Evolutionary conservation across 1,140 invertebrate genomes (phyloP), one percentile per base, ranked within the genome.

Genomic region (Lordiphosa clarofinis): DNA sequence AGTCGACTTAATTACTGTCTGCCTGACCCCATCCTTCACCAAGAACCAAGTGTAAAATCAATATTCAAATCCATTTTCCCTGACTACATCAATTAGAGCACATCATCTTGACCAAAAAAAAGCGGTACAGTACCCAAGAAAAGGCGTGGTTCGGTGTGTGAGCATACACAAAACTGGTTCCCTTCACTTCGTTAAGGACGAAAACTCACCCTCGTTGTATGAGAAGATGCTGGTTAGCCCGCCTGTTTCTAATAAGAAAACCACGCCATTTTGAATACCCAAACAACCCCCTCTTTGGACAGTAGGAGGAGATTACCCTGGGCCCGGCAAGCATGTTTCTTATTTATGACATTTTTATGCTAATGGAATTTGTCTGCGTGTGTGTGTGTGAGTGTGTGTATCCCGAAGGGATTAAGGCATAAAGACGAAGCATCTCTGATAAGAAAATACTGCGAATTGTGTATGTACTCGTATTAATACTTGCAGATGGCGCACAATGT

Each of bases 311-410:
- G 52, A 54, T 33, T 56, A 44, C 15, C n/a, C 61, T 31, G 47
- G 38, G 38, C 48, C 53, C 65, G 57, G 52, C 56, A 65, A 62
- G 73, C 59, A 71, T 73, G 71, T 65, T 86, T 67, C 81, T 82
- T 87, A 86, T 86, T 86, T 82, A 86, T 82, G 75, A 71, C 78
- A 73, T 87, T 87, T 86, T 86, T 86, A 86, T 86, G 81, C 73
- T 86, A 86, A 87, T 86, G 82, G 72, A 70, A 70, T 87, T 61
- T 52, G 31, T 68, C 44, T 40, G 35, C 54, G 40, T 56, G 38
- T 59, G 19, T 54, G 40, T 56, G 50, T 62, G 19, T 54, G 40
- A 53, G 50, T 62, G 47, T 54, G 33, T 52, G 31, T 53, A 39
- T 31, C 13, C 67, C 66, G 28, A 49, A 19, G 52, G 63, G 74